phyloP scores from a whole-genome alignment of 2,113 vertebrate genomes.

The Brienomyrus brachyistius region DNA sequence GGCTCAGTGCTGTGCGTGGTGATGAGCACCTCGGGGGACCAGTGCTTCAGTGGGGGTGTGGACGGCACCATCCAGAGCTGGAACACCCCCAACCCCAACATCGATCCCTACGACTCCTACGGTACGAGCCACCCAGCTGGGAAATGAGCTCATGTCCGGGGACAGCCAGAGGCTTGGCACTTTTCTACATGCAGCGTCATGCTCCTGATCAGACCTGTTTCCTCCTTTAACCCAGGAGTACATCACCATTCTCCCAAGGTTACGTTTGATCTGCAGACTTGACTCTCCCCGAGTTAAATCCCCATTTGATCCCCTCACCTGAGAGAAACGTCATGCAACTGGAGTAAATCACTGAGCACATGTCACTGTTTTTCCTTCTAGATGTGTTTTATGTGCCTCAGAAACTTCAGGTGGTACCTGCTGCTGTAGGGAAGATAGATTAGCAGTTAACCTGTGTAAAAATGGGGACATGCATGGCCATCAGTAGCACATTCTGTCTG shows the following conservation, averaged over 20 bases:
- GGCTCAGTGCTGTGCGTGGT: conserved; percentile 92
- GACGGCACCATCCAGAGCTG: conserved; percentile 93
- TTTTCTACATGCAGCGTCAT: background rate
- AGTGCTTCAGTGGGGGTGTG: conserved; percentile 90
- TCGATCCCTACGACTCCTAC: conserved; percentile 94
- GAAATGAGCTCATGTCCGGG: too few relatives aligned
- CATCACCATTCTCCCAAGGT: background rate
- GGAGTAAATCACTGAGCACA: background rate
- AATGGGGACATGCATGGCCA: background rate
- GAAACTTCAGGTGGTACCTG: background rate
- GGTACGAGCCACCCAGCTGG: conserved; percentile 54
- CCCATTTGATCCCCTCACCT: background rate
- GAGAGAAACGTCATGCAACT: background rate
- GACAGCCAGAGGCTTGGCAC: background rate
- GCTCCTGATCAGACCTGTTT: background rate
- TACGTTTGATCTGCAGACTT: background rate
- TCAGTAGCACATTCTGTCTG: background rate
- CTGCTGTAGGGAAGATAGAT: background rate
- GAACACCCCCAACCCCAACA: conserved; percentile 89
- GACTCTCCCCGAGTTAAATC: background rate
- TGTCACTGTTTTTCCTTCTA: background rate
- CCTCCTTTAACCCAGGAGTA: background rate
- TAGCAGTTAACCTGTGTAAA: background rate
- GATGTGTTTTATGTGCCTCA: background rate
- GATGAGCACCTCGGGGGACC: conserved; percentile 89